Base-by-base conservation (phyloP, 1,140 invertebrate genomes). In the Hyles euphorbiae region DNA sequence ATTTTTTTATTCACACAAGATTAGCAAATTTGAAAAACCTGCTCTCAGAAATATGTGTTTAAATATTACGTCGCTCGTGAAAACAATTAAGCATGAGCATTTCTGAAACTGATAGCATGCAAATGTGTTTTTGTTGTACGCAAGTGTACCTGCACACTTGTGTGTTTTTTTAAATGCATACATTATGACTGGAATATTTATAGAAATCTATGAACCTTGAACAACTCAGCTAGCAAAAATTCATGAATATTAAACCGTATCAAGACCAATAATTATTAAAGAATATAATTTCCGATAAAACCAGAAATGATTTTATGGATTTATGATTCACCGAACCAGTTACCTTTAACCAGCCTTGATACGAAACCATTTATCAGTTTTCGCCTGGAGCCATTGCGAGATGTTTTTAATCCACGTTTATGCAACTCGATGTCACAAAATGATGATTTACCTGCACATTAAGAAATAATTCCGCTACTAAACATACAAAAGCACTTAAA, bases 271-370 rank as follows among this genome's bases (percentile, higher is more conserved):
- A 47, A 47, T 47, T 8, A 22, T 47, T 47, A 47, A 47, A 11
- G 46, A 52, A 60, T 43, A 6, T 53, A 52, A 56, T 56, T 47
- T 61, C 53, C 54, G 53, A 53, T 47, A 56, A 57, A 61, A 61
- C 60, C 55, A 57, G 60, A 57, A 61, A 58, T 58, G 36, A 58
- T 55, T 53, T 53, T 36, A 36, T 53, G 11, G 40, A 33, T 45
- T 54, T 54, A 32, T 54, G 48, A 57, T 50, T 57, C 34, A 57
- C 34, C 11, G 36, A 50, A 50, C 46, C 56, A 46, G 56, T 47
- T 50, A 57, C 56, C n/a, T 48, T 40, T 33, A 57, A 5, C 6
- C 47, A 34, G 34, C 56, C 56, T 50, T 57, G 61, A 40, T 53
- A 12, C 32, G 45, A 56, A 32, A 44, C 22, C 11, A 44, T 54